phyloP scores from a whole-genome alignment of 2,113 vertebrate genomes.

The Circaetus gallicus region DNA sequence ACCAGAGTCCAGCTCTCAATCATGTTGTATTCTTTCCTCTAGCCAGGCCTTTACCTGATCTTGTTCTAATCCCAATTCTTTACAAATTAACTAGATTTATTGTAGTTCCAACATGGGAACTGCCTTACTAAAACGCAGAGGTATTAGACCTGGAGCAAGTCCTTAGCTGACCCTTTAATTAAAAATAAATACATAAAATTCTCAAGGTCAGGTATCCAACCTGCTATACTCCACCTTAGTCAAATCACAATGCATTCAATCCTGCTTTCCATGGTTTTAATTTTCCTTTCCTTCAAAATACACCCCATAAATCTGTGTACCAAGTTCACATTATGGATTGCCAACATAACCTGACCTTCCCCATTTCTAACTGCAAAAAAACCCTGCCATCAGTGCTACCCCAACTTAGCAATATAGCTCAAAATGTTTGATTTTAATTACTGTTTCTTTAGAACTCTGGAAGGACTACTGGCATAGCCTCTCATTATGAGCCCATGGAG shows the following conservation, averaged over 20 bases:
- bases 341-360: background rate
- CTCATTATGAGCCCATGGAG: background rate
- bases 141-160: background rate
- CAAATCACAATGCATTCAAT: background rate
- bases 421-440: background rate
- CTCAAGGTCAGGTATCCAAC: background rate
- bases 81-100: background rate
- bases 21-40: background rate
- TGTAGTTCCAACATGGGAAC: background rate
- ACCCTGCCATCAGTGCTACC: background rate
- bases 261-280: background rate
- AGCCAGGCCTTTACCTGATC: background rate
- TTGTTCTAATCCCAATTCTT: background rate
- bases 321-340: background rate
- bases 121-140: background rate
- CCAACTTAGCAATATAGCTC: background rate
- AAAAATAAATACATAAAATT: background rate
- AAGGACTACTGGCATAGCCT: background rate
- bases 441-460: background rate
- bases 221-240: background rate
- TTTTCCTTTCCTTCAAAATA: background rate
- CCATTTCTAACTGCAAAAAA: background rate
- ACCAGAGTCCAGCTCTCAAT: background rate
- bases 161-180: background rate
- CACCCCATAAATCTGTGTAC: background rate